Evolutionary conservation across 1,140 invertebrate genomes (phyloP), one percentile per base, ranked within the genome.

Genomic region (Trachymyrmex septentrionalis): DNA sequence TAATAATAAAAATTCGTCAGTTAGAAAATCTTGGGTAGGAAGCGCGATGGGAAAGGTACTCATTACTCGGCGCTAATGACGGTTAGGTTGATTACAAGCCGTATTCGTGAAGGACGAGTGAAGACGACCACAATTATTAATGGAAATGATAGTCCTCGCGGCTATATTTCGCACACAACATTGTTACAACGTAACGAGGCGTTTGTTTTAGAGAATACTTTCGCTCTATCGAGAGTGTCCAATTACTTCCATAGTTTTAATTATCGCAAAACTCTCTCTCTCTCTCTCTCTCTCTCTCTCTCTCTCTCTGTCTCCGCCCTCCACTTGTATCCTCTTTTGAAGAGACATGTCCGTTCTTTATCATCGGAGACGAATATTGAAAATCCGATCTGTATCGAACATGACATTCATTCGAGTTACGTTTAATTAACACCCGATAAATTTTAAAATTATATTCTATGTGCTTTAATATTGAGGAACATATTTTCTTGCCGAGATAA

Each of bases 171-270:
- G 48, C 77, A 55, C 34, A 50, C 19, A 73, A 61, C 19, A 61
- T 27, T n/a, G 69, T n/a, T n/a, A n/a, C 16, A 38, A 16, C 21
- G 21, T 82, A 82, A 84, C 69, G 24, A 78, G 63, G 61, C n/a
- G 59, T 85, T 19, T 34, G 73, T 78, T 77, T 64, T 78, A 59
- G 16, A 34, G 57, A 44, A 27, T 50, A 78, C 61, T 78, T 78
- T 78, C 61, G 82, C 50, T 85, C 19, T 44, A 78, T 78, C 10
- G 50, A 57, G 50, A 57, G 48, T 48, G 73, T 85, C 61, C 73
- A 67, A 64, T 85, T 85, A 85, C 44, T 78, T 66, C 24, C 61
- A 24, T n/a, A 78, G n/a, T 55, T 85, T 78, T 85, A 85, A 85
- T 78, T 85, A 78, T 78, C 34, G 27, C n/a, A 9, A 48, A 66